phyloP scores from a whole-genome alignment of 2,113 vertebrate species.

The Archilochus colubris region DNA sequence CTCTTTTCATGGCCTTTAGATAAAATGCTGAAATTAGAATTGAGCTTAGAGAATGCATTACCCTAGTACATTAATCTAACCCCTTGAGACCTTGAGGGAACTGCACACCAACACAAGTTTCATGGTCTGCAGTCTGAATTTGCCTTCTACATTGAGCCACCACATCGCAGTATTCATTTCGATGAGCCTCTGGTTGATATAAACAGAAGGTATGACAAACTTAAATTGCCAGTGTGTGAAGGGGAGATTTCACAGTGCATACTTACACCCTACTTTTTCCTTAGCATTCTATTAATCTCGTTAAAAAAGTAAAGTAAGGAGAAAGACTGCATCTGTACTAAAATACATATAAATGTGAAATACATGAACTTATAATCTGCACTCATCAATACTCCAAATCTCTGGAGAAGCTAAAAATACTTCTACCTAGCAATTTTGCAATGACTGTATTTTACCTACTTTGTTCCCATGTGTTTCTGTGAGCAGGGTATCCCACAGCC shows the following conservation, averaged over 20 bases:
- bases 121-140: background rate
- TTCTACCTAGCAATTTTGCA: constrained; percentile 18
- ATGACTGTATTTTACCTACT: constrained; percentile 43
- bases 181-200: background rate
- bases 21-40: background rate
- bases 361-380: background rate
- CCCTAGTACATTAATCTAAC: background rate
- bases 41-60: background rate
- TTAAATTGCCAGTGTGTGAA: background rate
- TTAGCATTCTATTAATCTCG: background rate
- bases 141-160: background rate
- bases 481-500: background rate
- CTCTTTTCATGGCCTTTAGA: background rate
- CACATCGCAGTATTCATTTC: background rate
- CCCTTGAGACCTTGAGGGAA: background rate
- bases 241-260: background rate
- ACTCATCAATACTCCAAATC: constrained; percentile 56
- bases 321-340: background rate
- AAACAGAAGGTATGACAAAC: background rate
- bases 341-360: background rate
- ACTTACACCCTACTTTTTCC: background rate
- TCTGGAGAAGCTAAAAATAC: constrained; percentile 11
- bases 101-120: background rate
- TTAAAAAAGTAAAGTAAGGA: background rate
- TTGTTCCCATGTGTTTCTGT: background rate